phyloP scores from a whole-genome alignment of 2,113 vertebrate genomes.

The Calyptomena viridis region DNA sequence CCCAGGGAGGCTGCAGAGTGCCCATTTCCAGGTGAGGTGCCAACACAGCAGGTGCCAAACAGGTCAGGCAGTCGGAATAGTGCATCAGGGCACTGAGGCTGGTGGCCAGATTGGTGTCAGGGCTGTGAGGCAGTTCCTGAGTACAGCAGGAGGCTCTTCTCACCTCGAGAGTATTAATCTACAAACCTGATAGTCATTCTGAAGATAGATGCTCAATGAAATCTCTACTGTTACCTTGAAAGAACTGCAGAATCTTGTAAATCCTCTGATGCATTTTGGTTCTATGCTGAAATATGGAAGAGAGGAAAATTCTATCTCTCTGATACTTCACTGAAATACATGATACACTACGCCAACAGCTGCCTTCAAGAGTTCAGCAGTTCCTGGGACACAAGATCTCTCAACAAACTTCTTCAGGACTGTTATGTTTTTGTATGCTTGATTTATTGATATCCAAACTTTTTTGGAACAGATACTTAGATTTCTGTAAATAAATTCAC shows the following conservation, averaged over 20 bases:
- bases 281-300: not conserved
- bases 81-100: not conserved
- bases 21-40: not conserved
- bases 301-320: not conserved
- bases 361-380: not conserved
- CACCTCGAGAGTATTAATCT: not conserved
- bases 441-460: not conserved
- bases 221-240: not conserved
- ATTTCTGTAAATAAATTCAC: not conserved
- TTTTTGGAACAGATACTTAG: not conserved
- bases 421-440: not conserved
- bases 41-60: rapidly evolving
- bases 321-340: not conserved
- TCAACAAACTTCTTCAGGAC: not conserved
- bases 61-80: rapidly evolving
- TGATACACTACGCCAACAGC: not conserved
- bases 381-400: not conserved
- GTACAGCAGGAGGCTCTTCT: rapidly evolving
- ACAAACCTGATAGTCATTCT: not conserved
- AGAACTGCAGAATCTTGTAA: not conserved
- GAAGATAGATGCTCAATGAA: not conserved
- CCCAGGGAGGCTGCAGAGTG: not conserved
- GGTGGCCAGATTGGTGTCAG: rapidly evolving
- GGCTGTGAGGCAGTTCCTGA: rapidly evolving
- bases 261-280: not conserved